Evolutionary conservation across 2,113 vertebrate species (phyloP).

Genomic region (Dromiciops gliroides): DNA sequence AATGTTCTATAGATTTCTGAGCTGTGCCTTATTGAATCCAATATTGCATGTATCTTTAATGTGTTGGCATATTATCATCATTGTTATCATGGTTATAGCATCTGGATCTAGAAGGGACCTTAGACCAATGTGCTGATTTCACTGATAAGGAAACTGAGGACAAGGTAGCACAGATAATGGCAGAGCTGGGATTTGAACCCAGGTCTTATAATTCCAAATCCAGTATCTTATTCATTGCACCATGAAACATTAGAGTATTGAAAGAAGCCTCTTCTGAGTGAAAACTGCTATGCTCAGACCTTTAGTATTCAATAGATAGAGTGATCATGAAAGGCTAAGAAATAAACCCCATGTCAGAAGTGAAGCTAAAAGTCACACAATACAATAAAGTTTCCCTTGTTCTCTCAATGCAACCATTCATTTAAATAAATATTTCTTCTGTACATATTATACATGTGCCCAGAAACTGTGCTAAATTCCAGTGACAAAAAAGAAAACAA

Average conservation of each 20-base stretch:
- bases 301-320: neutral
- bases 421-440: neutral
- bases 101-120: neutral
- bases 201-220: neutral
- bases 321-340: neutral
- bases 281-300: conserved; percentile 10
- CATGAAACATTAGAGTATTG: neutral
- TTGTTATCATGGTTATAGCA: neutral
- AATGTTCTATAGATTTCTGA: neutral
- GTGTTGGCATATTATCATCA: neutral
- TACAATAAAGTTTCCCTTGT: neutral
- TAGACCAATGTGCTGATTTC: neutral
- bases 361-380: neutral
- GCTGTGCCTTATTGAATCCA: neutral
- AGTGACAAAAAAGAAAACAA: neutral
- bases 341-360: conserved; percentile 38
- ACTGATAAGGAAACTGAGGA: neutral
- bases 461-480: neutral
- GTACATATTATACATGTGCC: neutral
- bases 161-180: neutral
- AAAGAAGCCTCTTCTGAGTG: neutral
- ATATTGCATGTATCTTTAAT: neutral
- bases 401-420: neutral
- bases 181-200: neutral
- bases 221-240: neutral